Conservation (phyloP, 2,113 vertebrate species). For the Dinomys branickii region DNA sequence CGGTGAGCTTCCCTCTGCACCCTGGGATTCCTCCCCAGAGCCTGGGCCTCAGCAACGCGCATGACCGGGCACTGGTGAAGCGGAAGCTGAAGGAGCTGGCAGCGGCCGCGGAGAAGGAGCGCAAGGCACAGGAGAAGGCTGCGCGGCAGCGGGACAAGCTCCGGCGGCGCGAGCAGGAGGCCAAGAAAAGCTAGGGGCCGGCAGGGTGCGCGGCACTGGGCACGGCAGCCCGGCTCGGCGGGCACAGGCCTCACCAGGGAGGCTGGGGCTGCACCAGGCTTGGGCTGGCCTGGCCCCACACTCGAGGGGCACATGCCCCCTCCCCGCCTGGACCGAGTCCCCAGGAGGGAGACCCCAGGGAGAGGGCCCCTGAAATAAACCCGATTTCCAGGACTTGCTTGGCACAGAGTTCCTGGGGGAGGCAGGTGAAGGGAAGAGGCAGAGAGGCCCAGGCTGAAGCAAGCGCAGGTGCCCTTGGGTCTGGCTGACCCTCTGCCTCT, state of each 20-base stretch:
- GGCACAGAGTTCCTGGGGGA: constrained; percentile 62
- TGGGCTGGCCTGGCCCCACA: constrained; percentile 39
- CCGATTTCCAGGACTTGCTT: constrained; percentile 44
- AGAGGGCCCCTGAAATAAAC: constrained; percentile 55
- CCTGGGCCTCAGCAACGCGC: constrained; percentile 91
- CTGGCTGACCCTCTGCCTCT: constrained; percentile 3
- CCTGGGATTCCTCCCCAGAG: constrained; percentile 81
- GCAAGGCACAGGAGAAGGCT: constrained; percentile 91
- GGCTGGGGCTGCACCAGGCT: constrained; percentile 41
- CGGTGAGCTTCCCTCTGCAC: neutral
- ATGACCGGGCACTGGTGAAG: constrained; percentile 91
- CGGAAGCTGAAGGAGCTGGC: constrained; percentile 92
- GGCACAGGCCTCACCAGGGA: constrained; percentile 51
- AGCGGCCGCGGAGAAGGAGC: constrained; percentile 88
- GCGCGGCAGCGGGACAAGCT: constrained; percentile 92
- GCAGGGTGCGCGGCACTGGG: neutral
- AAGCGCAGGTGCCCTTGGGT: neutral
- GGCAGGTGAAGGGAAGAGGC: neutral
- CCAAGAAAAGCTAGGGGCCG: constrained; percentile 86
- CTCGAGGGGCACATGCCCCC: neutral
- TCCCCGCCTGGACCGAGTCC: constrained; percentile 43
- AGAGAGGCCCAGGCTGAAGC: neutral
- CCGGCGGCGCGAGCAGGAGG: constrained; percentile 86
- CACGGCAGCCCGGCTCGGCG: neutral
- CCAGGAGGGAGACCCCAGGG: constrained; percentile 50